phyloP scores from a whole-genome alignment of 2,113 vertebrate species.

The Apaloderma vittatum region DNA sequence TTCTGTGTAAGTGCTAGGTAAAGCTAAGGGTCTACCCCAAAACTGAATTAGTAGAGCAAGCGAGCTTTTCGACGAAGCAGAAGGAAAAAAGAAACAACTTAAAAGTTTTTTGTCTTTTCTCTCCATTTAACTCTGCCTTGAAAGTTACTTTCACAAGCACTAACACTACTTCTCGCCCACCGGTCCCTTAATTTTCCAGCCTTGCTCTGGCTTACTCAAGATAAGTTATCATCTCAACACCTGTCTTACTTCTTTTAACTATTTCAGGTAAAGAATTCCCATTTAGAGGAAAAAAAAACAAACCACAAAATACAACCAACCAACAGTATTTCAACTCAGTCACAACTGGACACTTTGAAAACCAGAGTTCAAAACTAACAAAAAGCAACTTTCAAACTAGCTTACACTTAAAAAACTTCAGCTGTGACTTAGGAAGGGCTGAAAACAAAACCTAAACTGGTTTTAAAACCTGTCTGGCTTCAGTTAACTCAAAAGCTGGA shows the following conservation, averaged over 20 bases:
- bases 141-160: background rate
- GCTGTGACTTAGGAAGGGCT: background rate
- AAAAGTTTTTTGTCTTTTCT: background rate
- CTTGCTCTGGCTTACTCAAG: background rate
- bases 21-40: background rate
- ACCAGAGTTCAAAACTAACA: background rate
- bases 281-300: background rate
- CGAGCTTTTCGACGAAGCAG: background rate
- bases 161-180: background rate
- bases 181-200: background rate
- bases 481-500: background rate
- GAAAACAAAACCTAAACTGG: background rate
- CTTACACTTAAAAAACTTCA: background rate
- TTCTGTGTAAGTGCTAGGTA: background rate
- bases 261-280: background rate
- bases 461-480: background rate
- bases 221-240: constrained; percentile 43
- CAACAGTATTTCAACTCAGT: background rate
- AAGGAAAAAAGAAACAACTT: background rate
- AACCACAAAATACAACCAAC: background rate
- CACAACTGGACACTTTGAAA: background rate
- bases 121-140: background rate
- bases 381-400: background rate
- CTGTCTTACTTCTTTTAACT: background rate
- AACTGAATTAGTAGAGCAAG: background rate